These are phyloP conservation scores for Xenops minutus DNA, from an alignment of 2,797 vertebrate species.

Conservation along the genomic window DNA sequence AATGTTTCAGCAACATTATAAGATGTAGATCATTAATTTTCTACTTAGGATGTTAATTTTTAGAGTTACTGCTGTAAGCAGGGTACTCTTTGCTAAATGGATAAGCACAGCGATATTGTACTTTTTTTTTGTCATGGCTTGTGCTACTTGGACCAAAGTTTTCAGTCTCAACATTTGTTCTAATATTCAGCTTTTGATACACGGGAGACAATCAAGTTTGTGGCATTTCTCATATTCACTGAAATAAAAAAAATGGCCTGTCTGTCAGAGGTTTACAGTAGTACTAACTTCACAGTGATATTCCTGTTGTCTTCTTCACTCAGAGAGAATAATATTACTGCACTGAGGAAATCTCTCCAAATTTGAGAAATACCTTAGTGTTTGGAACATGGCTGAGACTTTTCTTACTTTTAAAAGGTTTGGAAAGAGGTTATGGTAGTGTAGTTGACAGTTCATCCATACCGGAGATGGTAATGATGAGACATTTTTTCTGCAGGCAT, in stretches of 20 bases:
- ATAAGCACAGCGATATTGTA: not conserved
- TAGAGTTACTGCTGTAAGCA: not conserved
- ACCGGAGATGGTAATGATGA: not conserved
- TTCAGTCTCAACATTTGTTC: not conserved
- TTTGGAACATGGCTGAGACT: not conserved
- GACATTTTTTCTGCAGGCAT: constrained; percentile 4
- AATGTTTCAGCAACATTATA: not conserved
- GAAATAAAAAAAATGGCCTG: not conserved
- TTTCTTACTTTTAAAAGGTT: constrained; percentile 22
- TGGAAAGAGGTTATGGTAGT: not conserved
- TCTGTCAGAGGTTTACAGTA: not conserved
- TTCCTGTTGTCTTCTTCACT: not conserved
- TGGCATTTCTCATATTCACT: not conserved
- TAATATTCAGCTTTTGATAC: not conserved
- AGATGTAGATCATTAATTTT: not conserved
- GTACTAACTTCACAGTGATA: not conserved
- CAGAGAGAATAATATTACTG: not conserved
- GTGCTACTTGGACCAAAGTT: not conserved
- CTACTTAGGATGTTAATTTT: not conserved
- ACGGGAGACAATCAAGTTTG: not conserved
- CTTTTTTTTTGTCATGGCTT: not conserved
- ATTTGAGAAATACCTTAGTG: not conserved
- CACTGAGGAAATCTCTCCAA: not conserved
- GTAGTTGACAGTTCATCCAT: constrained; percentile 33
- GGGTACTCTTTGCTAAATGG: not conserved